Base-by-base conservation (phyloP, 2,888 invertebrate species). In the Caenorhabditis sp. region DNA sequence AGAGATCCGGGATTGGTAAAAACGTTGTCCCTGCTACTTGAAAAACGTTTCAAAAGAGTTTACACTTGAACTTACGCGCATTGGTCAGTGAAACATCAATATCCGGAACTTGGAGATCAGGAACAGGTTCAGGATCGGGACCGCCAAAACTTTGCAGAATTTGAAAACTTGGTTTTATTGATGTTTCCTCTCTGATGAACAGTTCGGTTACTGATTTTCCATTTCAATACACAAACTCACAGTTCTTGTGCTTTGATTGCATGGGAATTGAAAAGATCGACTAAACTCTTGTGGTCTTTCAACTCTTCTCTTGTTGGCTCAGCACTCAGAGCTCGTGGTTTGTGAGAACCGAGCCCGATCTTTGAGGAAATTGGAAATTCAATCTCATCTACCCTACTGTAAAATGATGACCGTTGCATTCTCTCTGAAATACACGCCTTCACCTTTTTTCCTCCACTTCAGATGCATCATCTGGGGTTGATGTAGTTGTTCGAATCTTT, bases 291-390 rank as follows among this genome's bases (percentile, higher is more conserved):
- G 55, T 81, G 81, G 51, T 81, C 76, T 60, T 67, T 70, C 28
- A 81, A 51, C 47, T 81, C 81, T 28, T 81, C 81, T 20, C 68
- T 44, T 37, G 80, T 80, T 65, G 80, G 80, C 44, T 74, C 64
- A 24, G 80, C 80, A 55, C 80, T 80, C 44, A 80, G 37, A 11
- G 80, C 80, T 55, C 74, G 71, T 40, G 80, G 74, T 53, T 69
- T 62, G 35, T 69, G 61, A 51, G 47, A 26, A 28, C 51, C 62
- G 22, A 55, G 70, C 35, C 65, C 60, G 22, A 86, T 74, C 67
- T 76, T 83, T 22, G 86, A 83, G 9, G 84, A 83, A 47, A 86
- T 84, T 15, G 86, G 86, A 68, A 86, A 86, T 60, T 86, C 86
- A 18, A 85, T 53, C 6, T 80, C 80, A 68, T 84, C 74, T 3